phyloP scores from a whole-genome alignment of 2,888 invertebrate species.

The Eupeodes luniger region DNA sequence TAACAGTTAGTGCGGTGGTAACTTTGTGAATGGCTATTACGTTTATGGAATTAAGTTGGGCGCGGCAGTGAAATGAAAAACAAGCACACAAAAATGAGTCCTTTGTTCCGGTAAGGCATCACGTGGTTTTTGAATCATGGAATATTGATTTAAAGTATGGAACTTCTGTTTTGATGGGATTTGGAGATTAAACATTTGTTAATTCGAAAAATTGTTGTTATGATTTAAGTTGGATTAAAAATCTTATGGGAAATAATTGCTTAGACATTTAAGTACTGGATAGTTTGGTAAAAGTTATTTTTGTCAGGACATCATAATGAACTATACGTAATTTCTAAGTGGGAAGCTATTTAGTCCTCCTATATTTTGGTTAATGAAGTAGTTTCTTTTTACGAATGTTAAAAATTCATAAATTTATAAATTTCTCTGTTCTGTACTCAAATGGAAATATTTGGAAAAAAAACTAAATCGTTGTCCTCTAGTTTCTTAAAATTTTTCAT shows the following conservation, averaged over 20 bases:
- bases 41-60: slow-evolving; percentile 75
- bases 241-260: background rate
- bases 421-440: too few relatives aligned
- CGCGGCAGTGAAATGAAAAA: slow-evolving; percentile 38
- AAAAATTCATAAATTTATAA: too few relatives aligned
- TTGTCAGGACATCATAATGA: too few relatives aligned
- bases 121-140: slow-evolving; percentile 29
- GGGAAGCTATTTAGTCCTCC: too few relatives aligned
- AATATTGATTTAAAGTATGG: slow-evolving; percentile 64
- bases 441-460: too few relatives aligned
- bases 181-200: background rate
- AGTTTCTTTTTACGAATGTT: too few relatives aligned
- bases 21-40: slow-evolving; percentile 74
- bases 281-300: too few relatives aligned
- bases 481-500: too few relatives aligned
- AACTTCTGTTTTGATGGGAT: slow-evolving; percentile 3
- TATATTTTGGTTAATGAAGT: too few relatives aligned
- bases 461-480: too few relatives aligned
- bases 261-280: too few relatives aligned
- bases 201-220: background rate
- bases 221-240: background rate
- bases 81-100: background rate
- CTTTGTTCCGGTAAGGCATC: slow-evolving; percentile 57
- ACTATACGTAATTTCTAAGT: too few relatives aligned
- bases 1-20: slow-evolving; percentile 71